These are phyloP conservation scores for Apis florea DNA, from an alignment of 1,140 invertebrate species.

Conservation along the genomic window DNA sequence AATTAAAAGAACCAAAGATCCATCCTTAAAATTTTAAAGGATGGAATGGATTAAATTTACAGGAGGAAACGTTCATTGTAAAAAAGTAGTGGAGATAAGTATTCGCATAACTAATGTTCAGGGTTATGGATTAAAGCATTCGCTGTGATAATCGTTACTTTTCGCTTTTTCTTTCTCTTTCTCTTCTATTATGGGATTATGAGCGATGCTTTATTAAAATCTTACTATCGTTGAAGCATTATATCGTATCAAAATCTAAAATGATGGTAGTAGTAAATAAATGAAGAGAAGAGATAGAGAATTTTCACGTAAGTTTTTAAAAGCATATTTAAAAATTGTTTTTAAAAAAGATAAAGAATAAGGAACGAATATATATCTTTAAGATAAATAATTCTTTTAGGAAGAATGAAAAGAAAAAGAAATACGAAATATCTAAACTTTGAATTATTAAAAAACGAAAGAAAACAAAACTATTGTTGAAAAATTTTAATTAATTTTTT, in stretches of 20 bases:
- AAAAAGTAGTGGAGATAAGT: slow-evolving; percentile 27
- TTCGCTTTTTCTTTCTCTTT: not conserved
- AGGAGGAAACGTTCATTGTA: not conserved
- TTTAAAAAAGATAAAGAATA: not conserved
- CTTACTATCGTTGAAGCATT: not conserved
- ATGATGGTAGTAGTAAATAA: not conserved
- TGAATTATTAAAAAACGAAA: not conserved
- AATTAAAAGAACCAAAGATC: too few species aligned
- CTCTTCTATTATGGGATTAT: not conserved
- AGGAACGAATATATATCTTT: not conserved
- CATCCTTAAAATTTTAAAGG: slow-evolving; percentile 6
- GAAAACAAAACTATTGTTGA: not conserved
- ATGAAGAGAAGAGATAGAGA: not conserved
- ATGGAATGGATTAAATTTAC: slow-evolving; percentile 2
- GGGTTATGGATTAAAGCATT: slow-evolving; percentile 29
- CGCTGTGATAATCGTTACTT: slow-evolving; percentile 4
- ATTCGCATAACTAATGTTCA: slow-evolving; percentile 29
- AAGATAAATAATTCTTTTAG: too few species aligned
- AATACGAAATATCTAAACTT: too few species aligned
- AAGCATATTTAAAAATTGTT: not conserved
- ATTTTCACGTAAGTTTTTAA: not conserved
- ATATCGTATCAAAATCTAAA: not conserved
- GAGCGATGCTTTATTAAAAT: not conserved
- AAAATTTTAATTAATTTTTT: not conserved
- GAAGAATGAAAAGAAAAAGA: too few species aligned